Evolutionary conservation across 2,888 invertebrate genomes (phyloP), one percentile per base, ranked within the genome.

Genomic region (Actias luna): DNA sequence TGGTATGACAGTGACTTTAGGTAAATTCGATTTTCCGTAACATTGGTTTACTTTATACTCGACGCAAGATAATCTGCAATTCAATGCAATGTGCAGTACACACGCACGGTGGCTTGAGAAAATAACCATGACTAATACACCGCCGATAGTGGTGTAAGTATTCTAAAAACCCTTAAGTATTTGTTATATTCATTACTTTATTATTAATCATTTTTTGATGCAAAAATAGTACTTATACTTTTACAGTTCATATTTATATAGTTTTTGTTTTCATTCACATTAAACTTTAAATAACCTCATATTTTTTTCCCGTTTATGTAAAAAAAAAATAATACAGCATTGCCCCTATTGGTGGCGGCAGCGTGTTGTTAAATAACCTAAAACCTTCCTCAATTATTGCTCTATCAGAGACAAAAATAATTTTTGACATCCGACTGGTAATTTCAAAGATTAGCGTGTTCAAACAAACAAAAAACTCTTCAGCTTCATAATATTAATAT

Each of bases 81-180:
- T 50, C 46, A 50, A 25, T 50, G 46, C 25, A 50, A 25, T 22
- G 46, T 50, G 46, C 46, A 50, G 25, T 25, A 12, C 25, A 50
- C 4, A 50, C 7, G 25, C 46, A 25, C 46, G 25, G 18, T 4
- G 22, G 12, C 10, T 50, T 25, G 22, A 50, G 25, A 50, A 50
- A 50, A 50, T 50, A 50, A 50, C 46, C 14, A 22, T 50, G 46
- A 50, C 25, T 50, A 50, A 50, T 50, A 50, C 8, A 50, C 46
- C 46, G 12, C 25, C n/a, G 46, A 50, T 25, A 50, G 12, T 25
- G 22, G 25, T 22, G 14, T 25, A 50, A 50, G 25, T 50, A 50
- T 4, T 22, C 25, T 12, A 12, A 50, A 50, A 12, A 50, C 8
- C 22, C 22, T 46, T 18, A 46, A 8, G 1, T 46, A 46, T 46